Conservation (phyloP, 1,140 invertebrate species). For the Contarinia nasturtii region DNA sequence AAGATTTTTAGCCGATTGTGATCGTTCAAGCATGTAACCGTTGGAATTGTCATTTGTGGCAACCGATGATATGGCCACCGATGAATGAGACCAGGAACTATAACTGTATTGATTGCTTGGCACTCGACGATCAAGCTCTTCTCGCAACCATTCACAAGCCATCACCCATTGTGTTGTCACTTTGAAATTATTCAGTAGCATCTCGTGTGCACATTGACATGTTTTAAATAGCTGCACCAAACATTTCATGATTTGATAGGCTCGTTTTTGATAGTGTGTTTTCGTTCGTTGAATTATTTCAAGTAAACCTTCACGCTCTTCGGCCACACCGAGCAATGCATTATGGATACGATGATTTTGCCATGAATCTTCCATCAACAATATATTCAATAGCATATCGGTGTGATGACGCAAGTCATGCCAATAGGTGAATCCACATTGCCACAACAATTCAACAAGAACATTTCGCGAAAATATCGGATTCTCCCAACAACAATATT, state of each 20-base stretch:
- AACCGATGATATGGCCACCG: slow-evolving; percentile 40
- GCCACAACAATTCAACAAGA: slow-evolving; percentile 79
- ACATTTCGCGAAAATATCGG: slow-evolving; percentile 76
- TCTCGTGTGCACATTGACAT: slow-evolving; percentile 49
- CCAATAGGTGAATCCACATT: slow-evolving; percentile 85
- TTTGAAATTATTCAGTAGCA: slow-evolving; percentile 56
- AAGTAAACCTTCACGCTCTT: slow-evolving; percentile 81
- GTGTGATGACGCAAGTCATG: slow-evolving; percentile 85
- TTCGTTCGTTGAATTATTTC: slow-evolving; percentile 84
- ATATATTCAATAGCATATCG: slow-evolving; percentile 69
- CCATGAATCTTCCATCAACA: slow-evolving; percentile 89
- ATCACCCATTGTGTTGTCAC: slow-evolving; percentile 70
- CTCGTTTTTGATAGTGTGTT: slow-evolving; percentile 87
- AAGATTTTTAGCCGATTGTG: slow-evolving; percentile 79
- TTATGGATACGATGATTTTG: slow-evolving; percentile 83
- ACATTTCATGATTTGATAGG: slow-evolving; percentile 93
- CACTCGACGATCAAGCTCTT: slow-evolving; percentile 64
- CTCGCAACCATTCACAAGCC: slow-evolving; percentile 85
- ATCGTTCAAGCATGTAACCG: slow-evolving; percentile 86
- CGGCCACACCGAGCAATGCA: slow-evolving; percentile 75
- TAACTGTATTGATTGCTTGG: slow-evolving; percentile 51
- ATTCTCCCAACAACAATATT: slow-evolving; percentile 95
- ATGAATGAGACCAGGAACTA: slow-evolving; percentile 59
- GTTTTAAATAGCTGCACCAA: slow-evolving; percentile 78
- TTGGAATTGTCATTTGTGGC: slow-evolving; percentile 89